Evolutionary conservation across 2,888 invertebrate species (phyloP), one percentile per base, ranked within the genome.

Genomic region (Parthenolecanium corni): DNA sequence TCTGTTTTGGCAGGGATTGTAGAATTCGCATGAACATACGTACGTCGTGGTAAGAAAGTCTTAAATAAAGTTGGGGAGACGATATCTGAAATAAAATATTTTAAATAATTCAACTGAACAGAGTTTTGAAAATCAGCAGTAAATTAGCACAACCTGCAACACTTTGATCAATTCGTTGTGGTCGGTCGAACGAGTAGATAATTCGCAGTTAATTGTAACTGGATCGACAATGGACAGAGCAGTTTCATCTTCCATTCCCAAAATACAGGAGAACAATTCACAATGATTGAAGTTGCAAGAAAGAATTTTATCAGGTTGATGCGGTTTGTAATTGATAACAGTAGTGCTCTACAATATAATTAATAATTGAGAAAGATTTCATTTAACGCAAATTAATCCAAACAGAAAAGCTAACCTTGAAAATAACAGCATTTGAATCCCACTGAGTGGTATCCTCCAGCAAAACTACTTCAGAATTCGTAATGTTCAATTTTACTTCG

Each of bases 171-270:
- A 52, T 79, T 80, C 49, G 14, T 66, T 66, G 21, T 64, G 61
- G 2, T 16, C 21, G 14, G 57, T 49, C 12, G 65, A 64, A 51
- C 64, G 67, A 44, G 64, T 64, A 3, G 67, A 69, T 56, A 91
- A 72, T 67, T 85, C 85, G 58, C 87, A 78, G 71, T 85, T 86
- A 42, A 94, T 79, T 9, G 87, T 87, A 52, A 93, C 87, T 0
- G 94, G 95, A 74, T 94, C 94, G 62, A 96, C 87, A 70, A 96
- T 95, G 38, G 93, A 90, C 18, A 95, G 76, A 1, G 95, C 94
- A 0, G 94, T 94, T 72, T 90, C 90, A 67, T 92, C 89, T 76
- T 95, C 94, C 70, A 85, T 80, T 5, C 90, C 91, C 66, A 95
- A 77, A 68, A 90, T 84, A 73, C 91, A 89, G 2, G 94, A 94